These are phyloP conservation scores for Mimumesa dahlbomi DNA, from an alignment of 2,888 invertebrate species.

Conservation along the genomic window DNA sequence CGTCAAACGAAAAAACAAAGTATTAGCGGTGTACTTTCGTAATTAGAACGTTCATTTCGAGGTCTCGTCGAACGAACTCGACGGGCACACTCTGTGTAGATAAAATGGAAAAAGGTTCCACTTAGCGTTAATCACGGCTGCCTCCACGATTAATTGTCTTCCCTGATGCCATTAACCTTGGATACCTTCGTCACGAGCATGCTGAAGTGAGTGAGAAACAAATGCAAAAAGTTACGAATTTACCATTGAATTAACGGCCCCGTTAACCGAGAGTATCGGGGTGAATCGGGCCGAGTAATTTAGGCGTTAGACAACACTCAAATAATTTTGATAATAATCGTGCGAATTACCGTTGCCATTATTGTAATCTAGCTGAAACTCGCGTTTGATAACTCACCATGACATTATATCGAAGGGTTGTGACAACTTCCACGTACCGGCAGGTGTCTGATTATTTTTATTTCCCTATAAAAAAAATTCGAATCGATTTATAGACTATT, in stretches of 20 bases:
- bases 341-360: slow-evolving; percentile 47
- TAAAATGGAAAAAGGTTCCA: slow-evolving; percentile 5
- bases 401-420: slow-evolving; percentile 30
- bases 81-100: background rate
- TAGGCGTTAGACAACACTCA: slow-evolving; percentile 53
- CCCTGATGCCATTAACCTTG: slow-evolving; percentile 43
- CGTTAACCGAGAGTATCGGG: slow-evolving; percentile 15
- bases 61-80: background rate
- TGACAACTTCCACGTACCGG: slow-evolving; percentile 20
- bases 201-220: slow-evolving; percentile 8
- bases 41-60: background rate
- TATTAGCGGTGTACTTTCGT: too few species aligned
- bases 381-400: slow-evolving; percentile 39
- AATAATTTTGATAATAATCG: slow-evolving; percentile 63
- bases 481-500: too few species aligned
- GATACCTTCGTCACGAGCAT: slow-evolving; percentile 20
- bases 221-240: slow-evolving; percentile 19
- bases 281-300: slow-evolving; percentile 36
- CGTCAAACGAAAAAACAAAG: too few species aligned
- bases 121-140: slow-evolving; percentile 39
- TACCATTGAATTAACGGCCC: slow-evolving; percentile 17
- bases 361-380: slow-evolving; percentile 41
- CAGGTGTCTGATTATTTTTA: slow-evolving; percentile 6
- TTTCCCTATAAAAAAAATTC: too few species aligned
- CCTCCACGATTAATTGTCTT: slow-evolving; percentile 58